Conservation (phyloP, 2,888 invertebrate species). For the Harpalus rubripes region DNA sequence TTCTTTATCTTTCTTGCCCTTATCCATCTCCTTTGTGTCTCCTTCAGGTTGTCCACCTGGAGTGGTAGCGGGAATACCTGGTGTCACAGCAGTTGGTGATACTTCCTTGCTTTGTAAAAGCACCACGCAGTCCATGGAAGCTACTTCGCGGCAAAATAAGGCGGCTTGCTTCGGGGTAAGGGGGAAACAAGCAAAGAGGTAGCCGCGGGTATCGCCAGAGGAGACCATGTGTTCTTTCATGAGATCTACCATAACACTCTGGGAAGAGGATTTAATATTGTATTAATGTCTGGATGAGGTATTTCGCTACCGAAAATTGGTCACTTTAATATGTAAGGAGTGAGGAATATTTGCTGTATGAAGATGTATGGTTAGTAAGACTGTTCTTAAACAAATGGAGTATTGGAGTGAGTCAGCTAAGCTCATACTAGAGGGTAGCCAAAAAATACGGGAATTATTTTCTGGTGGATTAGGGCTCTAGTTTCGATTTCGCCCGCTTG, state of each 20-base stretch:
- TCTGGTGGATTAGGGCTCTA: too few species aligned
- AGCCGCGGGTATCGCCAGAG: slow-evolving; percentile 77
- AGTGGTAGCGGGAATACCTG: background rate
- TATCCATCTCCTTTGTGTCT: slow-evolving; percentile 17
- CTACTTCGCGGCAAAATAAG: slow-evolving; percentile 74
- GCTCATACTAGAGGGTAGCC: too few species aligned
- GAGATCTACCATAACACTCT: slow-evolving; percentile 80
- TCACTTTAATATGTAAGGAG: too few species aligned
- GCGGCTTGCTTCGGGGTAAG: slow-evolving; percentile 77
- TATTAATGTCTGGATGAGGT: too few species aligned
- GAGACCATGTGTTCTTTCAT: slow-evolving; percentile 81
- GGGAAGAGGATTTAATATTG: slow-evolving; percentile 40
- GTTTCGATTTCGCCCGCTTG: too few species aligned
- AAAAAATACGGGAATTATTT: too few species aligned
- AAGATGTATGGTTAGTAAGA: too few species aligned
- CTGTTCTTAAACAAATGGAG: too few species aligned
- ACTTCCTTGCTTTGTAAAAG: background rate
- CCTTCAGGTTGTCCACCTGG: slow-evolving; percentile 11
- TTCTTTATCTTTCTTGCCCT: background rate
- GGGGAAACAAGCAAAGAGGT: slow-evolving; percentile 81
- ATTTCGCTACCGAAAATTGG: too few species aligned
- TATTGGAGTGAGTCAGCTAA: too few species aligned
- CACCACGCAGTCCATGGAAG: slow-evolving; percentile 46
- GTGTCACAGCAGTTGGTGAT: background rate
- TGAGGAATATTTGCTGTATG: too few species aligned